These are phyloP conservation scores for Artemia franciscana DNA, from an alignment of 1,140 invertebrate species.

Conservation along the genomic window DNA sequence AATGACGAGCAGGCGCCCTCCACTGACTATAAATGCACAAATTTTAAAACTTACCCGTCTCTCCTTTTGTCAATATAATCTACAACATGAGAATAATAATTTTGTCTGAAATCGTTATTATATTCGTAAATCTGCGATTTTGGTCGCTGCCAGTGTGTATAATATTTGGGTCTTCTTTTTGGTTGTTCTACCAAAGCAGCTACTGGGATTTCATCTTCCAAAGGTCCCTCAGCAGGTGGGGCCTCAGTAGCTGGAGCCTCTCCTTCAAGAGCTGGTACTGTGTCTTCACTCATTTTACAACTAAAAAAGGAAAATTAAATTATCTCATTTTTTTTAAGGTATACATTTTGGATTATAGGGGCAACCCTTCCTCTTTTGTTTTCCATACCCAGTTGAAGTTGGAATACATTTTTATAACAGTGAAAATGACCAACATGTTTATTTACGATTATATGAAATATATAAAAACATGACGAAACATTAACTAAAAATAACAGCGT, in stretches of 20 bases:
- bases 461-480: too few relatives aligned
- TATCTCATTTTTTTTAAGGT: too few relatives aligned
- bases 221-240: background rate
- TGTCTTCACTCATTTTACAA: background rate
- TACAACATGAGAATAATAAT: conserved; percentile 33
- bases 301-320: too few relatives aligned
- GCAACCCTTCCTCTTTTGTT: too few relatives aligned
- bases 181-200: conserved; percentile 5
- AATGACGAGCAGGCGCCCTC: too few relatives aligned
- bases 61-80: background rate
- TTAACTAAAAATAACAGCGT: too few relatives aligned
- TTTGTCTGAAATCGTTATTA: conserved; percentile 53
- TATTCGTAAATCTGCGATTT: conserved; percentile 48
- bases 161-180: conserved; percentile 2
- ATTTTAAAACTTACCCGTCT: background rate
- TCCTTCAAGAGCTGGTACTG: background rate
- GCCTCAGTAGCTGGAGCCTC: background rate
- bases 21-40: too few relatives aligned
- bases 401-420: too few relatives aligned
- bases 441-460: too few relatives aligned
- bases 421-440: too few relatives aligned
- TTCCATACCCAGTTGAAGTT: too few relatives aligned
- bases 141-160: conserved; percentile 28
- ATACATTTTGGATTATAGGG: too few relatives aligned
- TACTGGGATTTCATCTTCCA: background rate